Conservation (phyloP, 1,140 invertebrate species). For the Brachionus koreanus region DNA sequence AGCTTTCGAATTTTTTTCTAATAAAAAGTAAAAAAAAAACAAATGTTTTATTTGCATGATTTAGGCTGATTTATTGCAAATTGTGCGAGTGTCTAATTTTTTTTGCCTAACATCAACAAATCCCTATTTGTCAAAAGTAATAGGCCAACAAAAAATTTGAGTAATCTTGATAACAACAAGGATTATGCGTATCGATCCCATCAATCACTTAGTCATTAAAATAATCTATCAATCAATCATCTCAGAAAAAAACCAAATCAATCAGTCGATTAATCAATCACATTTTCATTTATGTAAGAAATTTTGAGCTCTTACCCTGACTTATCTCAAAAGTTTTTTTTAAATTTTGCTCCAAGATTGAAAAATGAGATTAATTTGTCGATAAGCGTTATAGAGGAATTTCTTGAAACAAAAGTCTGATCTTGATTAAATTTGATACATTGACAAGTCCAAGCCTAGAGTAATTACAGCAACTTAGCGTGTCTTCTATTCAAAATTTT, state of each 20-base stretch:
- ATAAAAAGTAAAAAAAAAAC: background rate
- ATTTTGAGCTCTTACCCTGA: background rate
- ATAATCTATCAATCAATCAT: conserved; percentile 34
- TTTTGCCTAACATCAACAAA: background rate
- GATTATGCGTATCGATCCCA: conserved; percentile 17
- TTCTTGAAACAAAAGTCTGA: background rate
- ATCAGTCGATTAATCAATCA: conserved; percentile 33
- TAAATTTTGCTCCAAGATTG: background rate
- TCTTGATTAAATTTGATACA: background rate
- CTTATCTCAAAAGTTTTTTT: background rate
- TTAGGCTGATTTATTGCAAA: background rate
- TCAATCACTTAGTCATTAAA: conserved; percentile 28
- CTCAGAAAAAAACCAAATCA: background rate
- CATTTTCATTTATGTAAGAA: conserved; percentile 25
- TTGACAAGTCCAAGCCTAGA: background rate
- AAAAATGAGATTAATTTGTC: background rate
- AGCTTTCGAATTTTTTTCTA: background rate
- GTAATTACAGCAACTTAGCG: background rate
- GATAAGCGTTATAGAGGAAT: background rate
- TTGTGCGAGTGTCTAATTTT: background rate
- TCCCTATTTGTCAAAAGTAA: conserved; percentile 18
- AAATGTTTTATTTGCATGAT: background rate
- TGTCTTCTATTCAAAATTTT: background rate
- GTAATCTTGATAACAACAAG: conserved; percentile 15
- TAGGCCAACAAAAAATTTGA: background rate